Evolutionary conservation across 2,113 vertebrate species (phyloP), one percentile per base, ranked within the genome.

Genomic region (Cervus canadensis): DNA sequence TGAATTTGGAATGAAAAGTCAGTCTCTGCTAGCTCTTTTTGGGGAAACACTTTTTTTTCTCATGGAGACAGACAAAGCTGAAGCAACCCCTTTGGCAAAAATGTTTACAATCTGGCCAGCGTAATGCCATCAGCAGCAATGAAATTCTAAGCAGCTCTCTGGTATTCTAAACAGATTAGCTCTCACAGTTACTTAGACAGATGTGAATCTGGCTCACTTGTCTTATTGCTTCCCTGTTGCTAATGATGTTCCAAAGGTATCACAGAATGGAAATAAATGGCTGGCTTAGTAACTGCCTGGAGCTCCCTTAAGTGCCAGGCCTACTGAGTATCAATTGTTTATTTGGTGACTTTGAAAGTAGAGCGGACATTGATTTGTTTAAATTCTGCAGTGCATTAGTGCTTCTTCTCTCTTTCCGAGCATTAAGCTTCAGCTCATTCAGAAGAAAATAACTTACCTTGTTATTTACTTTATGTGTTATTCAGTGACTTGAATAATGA

Each of bases 291-390:
- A 56, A 93, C 94, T 93, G 96, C 59, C 95, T 45, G 97, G 82
- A 96, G 95, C 97, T 98, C 54, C 85, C 94, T 23, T 92, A 95
- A 98, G 97, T 97, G 6, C 91, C 76, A 79, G 95, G 85, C 94
- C 87, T 96, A 97, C 97, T 94, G 95, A 93, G 96, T 96, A 98
- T 79, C 98, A 97, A 62, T 40, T 98, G 96, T 98, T 98, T 97
- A 79, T 94, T 94, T 82, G 62, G 92, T n/a, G 13, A 33, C 33
- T 83, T 90, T 98, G 71, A 1, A 96, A 10, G 43, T 95, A 89
- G n/a, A 82, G 64, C 48, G 67, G 85, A 2, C 97, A 98, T 94
- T 94, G 98, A 98, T 99, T 98, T 98, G 97, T 97, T 98, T 98
- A 97, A 98, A 89, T 16, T 59, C 89, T 89, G 92, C 89, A 59